phyloP scores from a whole-genome alignment of 2,888 invertebrate species.

The Halictus quadricinctus region DNA sequence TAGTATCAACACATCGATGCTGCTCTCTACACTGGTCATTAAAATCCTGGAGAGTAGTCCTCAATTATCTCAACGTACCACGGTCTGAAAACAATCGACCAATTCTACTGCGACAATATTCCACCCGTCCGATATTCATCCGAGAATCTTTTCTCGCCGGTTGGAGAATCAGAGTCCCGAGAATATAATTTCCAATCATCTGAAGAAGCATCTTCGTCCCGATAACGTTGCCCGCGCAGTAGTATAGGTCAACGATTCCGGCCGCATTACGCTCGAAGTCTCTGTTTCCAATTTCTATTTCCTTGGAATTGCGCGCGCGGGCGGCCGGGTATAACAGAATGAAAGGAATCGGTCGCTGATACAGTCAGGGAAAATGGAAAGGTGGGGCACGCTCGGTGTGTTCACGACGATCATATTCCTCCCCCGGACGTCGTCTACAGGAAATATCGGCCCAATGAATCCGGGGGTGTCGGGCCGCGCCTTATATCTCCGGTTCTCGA shows the following conservation, averaged over 20 bases:
- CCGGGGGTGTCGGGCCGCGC: constrained; percentile 7
- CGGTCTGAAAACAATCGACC: background rate
- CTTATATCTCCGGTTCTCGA: constrained; percentile 9
- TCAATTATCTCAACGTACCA: background rate
- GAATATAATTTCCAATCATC: constrained; percentile 9
- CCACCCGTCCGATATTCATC: background rate
- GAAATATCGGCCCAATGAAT: constrained; percentile 19
- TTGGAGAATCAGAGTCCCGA: background rate
- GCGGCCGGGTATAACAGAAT: background rate
- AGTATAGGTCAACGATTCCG: background rate
- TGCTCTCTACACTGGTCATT: background rate
- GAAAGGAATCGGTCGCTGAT: constrained; percentile 7
- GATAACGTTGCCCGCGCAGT: background rate
- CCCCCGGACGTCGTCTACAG: background rate
- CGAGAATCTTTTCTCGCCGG: background rate
- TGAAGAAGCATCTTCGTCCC: constrained; percentile 5
- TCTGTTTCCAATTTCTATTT: constrained; percentile 1
- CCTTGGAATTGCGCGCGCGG: background rate
- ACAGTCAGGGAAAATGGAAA: background rate
- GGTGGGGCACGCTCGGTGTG: background rate
- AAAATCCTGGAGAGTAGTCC: background rate
- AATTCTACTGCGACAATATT: constrained; percentile 1
- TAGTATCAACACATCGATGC: background rate
- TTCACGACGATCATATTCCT: constrained; percentile 3
- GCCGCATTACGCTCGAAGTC: background rate